Percentiles rank a stretch among this genome's conserved stretches.
Evolutionary conservation across 1,140 invertebrate species (phyloP).

Genomic region (Platyscapa corneri): DNA sequence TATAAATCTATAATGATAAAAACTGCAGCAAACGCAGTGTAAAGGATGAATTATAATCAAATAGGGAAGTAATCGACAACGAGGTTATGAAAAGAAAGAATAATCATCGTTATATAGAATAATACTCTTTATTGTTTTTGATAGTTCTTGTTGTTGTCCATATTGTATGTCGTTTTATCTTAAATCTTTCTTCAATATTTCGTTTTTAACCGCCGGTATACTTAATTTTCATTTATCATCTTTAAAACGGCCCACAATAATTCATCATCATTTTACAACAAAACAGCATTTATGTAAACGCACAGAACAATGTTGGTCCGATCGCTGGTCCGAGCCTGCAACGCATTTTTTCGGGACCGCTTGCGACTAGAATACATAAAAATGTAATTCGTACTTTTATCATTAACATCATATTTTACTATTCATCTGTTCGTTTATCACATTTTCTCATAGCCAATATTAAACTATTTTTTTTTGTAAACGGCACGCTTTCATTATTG

Average conservation of each 20-base stretch:
- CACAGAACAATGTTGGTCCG: conserved; percentile 46
- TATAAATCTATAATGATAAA: background rate
- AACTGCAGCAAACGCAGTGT: background rate
- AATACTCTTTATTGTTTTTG: conserved; percentile 75
- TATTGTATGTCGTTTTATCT: conserved; percentile 63
- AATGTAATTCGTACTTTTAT: conserved; percentile 47
- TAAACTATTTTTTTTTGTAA: background rate
- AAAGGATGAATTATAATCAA: background rate
- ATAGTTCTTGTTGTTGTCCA: conserved; percentile 71
- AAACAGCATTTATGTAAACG: conserved; percentile 45
- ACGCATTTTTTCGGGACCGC: conserved; percentile 46
- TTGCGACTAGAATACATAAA: conserved; percentile 59
- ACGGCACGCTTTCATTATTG: background rate
- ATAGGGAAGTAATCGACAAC: background rate
- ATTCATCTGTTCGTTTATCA: conserved; percentile 25
- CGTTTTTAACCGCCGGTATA: conserved; percentile 32
- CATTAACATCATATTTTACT: conserved; percentile 30
- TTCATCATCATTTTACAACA: conserved; percentile 43
- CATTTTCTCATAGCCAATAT: conserved; percentile 4
- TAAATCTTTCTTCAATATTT: conserved; percentile 39
- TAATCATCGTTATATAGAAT: conserved; percentile 71
- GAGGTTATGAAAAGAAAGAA: conserved; percentile 50
- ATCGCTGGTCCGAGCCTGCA: conserved; percentile 49
- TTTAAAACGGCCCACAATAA: conserved; percentile 44
- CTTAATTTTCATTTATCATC: conserved; percentile 24